Conservation (phyloP, 2,113 vertebrate species). For the Lycaon pictus region DNA sequence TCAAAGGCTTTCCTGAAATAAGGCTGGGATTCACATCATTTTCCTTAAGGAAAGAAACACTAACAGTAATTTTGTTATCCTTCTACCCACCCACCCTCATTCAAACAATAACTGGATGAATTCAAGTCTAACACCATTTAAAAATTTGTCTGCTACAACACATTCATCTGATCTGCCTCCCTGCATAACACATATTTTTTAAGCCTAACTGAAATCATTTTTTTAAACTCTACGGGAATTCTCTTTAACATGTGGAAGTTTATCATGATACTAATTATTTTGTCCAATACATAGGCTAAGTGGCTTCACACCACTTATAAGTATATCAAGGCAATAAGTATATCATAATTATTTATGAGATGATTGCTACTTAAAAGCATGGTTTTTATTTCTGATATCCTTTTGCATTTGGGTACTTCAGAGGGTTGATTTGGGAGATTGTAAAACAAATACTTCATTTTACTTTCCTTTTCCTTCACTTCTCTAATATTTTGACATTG, state of each 20-base stretch:
- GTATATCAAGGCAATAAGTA: conserved; percentile 44
- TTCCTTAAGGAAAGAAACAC: conserved; percentile 74
- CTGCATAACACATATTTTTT: conserved; percentile 60
- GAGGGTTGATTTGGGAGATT: neutral
- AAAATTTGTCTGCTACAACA: conserved; percentile 69
- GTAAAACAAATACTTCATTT: conserved; percentile 55
- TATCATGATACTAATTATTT: conserved; percentile 61
- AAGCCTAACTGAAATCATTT: conserved; percentile 66
- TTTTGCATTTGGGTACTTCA: conserved; percentile 71
- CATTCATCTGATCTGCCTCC: conserved; percentile 73
- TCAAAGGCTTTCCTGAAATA: conserved; percentile 77
- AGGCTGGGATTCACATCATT: conserved; percentile 71
- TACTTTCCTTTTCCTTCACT: neutral
- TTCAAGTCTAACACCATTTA: conserved; percentile 78
- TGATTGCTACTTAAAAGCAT: conserved; percentile 74
- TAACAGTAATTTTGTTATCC: conserved; percentile 73
- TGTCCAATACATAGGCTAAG: conserved; percentile 64
- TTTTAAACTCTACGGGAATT: conserved; percentile 59
- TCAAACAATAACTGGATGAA: conserved; percentile 75
- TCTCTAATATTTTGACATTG: conserved; percentile 52
- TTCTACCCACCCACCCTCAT: conserved; percentile 72
- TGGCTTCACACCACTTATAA: conserved; percentile 52
- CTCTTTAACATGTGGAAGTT: conserved; percentile 61
- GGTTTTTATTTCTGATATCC: conserved; percentile 59
- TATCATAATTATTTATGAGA: conserved; percentile 75